A percentile compares a stretch with the other conserved stretches of the same genome.
Conservation (phyloP, 2,797 vertebrate species). For the Ispidina lecontei region DNA sequence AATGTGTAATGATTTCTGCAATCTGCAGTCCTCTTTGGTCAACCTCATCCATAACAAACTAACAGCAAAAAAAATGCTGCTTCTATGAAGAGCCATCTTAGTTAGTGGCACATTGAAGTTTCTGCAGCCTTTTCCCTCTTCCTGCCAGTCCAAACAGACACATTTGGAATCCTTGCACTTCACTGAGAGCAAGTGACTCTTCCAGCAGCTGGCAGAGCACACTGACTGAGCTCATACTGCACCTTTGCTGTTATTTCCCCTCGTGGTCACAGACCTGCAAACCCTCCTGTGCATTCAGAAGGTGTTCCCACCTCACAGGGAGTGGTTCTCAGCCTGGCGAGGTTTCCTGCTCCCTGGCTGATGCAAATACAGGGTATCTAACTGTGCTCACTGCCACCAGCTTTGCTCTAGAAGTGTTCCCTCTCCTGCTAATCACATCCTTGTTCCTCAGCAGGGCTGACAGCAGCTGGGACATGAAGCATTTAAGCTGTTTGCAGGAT, state of each 20-base stretch:
- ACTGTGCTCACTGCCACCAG: background rate
- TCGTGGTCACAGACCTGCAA: background rate
- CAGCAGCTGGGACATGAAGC: constrained; percentile 64
- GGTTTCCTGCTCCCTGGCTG: background rate
- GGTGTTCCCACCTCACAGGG: background rate
- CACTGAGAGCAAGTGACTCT: background rate
- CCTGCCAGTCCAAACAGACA: background rate
- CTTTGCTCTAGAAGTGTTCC: background rate
- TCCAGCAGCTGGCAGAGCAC: background rate
- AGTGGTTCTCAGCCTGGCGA: background rate
- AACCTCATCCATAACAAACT: background rate
- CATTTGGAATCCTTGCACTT: background rate
- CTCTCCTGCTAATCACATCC: background rate
- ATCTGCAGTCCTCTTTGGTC: background rate
- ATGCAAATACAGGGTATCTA: background rate
- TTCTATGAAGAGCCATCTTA: background rate
- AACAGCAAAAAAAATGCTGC: background rate
- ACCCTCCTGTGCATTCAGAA: background rate
- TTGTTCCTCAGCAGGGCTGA: constrained; percentile 39
- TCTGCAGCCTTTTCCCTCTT: background rate
- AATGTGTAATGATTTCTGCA: background rate
- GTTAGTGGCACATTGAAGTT: background rate
- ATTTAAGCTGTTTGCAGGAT: background rate
- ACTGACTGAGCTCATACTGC: background rate
- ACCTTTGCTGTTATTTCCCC: background rate